phyloP scores from a whole-genome alignment of 2,888 invertebrate genomes.

The Tipula helvola region DNA sequence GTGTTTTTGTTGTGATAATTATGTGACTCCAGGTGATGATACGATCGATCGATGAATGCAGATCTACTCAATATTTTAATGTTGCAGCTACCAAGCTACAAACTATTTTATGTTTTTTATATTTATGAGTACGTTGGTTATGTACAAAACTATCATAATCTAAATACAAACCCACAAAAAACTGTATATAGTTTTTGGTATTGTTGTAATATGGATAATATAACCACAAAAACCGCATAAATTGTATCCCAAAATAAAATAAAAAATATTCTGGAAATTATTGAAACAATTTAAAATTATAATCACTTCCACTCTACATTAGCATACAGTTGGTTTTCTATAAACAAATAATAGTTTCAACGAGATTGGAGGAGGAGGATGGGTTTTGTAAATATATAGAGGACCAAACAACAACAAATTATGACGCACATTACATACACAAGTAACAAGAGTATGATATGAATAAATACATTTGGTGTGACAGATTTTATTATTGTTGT shows the following conservation, averaged over 20 bases:
- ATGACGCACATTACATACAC: neutral
- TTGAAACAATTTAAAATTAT: neutral
- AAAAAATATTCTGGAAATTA: neutral
- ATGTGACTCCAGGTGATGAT: neutral
- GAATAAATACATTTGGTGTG: neutral
- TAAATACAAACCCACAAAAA: neutral
- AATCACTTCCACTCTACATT: neutral
- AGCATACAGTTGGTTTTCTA: neutral
- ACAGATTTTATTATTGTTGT: neutral
- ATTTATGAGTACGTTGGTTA: neutral
- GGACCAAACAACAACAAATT: neutral
- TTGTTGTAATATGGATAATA: neutral
- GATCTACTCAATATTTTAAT: neutral
- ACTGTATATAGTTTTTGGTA: neutral
- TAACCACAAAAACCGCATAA: neutral
- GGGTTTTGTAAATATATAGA: neutral
- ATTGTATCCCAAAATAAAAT: neutral
- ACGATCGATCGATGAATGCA: neutral
- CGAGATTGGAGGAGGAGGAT: neutral
- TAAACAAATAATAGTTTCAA: neutral
- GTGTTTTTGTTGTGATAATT: neutral
- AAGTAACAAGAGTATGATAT: neutral
- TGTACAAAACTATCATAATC: neutral
- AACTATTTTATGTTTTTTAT: neutral
- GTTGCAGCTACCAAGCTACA: neutral